Conservation (phyloP, 2,113 vertebrate species). For the Ovibos moschatus region DNA sequence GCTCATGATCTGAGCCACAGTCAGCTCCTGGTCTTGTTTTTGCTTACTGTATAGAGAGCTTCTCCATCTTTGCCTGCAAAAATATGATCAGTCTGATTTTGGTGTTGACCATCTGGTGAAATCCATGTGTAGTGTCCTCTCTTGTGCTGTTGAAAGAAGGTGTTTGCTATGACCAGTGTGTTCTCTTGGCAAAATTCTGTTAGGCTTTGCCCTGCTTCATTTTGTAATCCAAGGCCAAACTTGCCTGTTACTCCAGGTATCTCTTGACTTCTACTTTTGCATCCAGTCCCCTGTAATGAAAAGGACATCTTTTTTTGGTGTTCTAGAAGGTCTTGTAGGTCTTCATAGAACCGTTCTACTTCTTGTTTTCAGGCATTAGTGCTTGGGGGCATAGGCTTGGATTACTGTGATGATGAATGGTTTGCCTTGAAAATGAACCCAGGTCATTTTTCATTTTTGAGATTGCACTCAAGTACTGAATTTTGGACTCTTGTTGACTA, state of each 20-base stretch:
- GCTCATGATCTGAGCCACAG: background rate
- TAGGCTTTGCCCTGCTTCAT: background rate
- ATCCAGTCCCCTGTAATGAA: background rate
- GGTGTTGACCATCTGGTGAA: background rate
- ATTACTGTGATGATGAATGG: background rate
- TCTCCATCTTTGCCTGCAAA: background rate
- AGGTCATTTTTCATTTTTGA: background rate
- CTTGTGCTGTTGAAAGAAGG: background rate
- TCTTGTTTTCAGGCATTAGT: background rate
- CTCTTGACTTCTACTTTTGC: background rate
- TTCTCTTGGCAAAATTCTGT: background rate
- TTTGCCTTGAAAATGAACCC: background rate
- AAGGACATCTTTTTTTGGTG: background rate
- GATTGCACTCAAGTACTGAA: background rate
- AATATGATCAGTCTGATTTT: background rate
- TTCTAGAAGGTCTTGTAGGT: background rate
- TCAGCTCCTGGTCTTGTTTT: background rate
- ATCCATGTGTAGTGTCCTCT: background rate
- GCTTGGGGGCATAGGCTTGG: background rate
- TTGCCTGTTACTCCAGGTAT: background rate
- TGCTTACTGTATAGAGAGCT: background rate
- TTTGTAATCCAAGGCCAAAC: background rate
- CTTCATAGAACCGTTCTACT: background rate
- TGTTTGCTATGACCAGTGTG: background rate
- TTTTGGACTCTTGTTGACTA: background rate